Conservation (phyloP, 1,140 invertebrate genomes). For the Belonocnema kinseyi region DNA sequence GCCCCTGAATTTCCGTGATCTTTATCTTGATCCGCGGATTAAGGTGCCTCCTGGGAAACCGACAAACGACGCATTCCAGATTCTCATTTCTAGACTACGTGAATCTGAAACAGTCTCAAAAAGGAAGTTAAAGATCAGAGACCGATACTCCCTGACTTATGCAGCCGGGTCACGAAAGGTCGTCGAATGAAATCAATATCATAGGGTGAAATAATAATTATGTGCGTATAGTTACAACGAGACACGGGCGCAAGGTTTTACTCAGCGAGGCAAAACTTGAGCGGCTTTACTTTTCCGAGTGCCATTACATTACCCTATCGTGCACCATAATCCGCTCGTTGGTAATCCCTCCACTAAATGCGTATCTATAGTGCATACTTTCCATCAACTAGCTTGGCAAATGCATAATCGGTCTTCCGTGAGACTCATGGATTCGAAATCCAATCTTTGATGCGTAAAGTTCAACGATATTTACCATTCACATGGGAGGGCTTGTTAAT, state of each 20-base stretch:
- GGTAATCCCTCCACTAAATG: constrained; percentile 31
- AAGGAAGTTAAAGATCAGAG: constrained; percentile 30
- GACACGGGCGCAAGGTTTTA: background rate
- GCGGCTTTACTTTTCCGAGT: constrained; percentile 14
- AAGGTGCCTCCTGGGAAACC: background rate
- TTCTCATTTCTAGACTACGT: constrained; percentile 1
- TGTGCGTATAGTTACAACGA: constrained; percentile 19
- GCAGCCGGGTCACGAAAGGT: constrained; percentile 60
- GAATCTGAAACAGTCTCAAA: background rate
- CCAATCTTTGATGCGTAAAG: background rate
- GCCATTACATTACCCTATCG: constrained; percentile 9
- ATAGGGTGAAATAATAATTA: constrained; percentile 58
- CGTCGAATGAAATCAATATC: constrained; percentile 62
- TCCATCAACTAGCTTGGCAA: background rate
- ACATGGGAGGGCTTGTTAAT: no score
- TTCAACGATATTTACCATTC: background rate
- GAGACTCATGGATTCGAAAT: background rate
- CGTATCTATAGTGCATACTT: constrained; percentile 14
- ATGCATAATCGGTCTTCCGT: background rate
- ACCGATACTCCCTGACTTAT: constrained; percentile 50
- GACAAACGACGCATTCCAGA: background rate
- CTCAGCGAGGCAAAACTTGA: constrained; percentile 12
- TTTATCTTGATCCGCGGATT: constrained; percentile 2
- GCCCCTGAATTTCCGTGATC: background rate
- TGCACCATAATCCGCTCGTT: constrained; percentile 13